phyloP scores from a whole-genome alignment of 2,113 vertebrate species.

The Corynorhinus townsendii region DNA sequence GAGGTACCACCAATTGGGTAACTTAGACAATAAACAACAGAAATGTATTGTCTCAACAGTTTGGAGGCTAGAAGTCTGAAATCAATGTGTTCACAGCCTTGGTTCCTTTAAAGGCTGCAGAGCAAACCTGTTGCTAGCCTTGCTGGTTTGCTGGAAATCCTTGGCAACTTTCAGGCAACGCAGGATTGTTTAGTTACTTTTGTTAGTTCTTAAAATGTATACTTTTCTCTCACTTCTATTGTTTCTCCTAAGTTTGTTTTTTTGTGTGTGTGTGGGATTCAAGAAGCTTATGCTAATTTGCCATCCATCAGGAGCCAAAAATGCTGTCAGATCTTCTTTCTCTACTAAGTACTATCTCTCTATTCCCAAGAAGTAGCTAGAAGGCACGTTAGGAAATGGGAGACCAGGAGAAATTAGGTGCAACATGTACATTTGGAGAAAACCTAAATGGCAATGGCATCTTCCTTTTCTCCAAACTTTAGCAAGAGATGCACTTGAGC shows the following conservation, averaged over 20 bases:
- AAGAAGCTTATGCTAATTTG: background rate
- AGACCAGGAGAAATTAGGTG: background rate
- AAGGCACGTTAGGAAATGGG: background rate
- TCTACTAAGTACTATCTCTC: background rate
- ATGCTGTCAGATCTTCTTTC: background rate
- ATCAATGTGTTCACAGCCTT: background rate
- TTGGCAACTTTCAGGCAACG: background rate
- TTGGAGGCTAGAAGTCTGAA: background rate
- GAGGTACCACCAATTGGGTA: background rate
- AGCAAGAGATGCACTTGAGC: background rate
- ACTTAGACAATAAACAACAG: background rate
- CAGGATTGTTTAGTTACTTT: background rate
- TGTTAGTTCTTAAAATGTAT: background rate
- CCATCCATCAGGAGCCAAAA: background rate
- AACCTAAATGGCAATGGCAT: background rate
- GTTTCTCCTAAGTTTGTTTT: background rate
- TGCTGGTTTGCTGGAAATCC: background rate
- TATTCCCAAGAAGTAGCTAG: background rate
- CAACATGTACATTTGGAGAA: conserved; percentile 1
- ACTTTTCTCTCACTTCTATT: background rate
- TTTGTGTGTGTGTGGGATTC: background rate
- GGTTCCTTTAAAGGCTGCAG: background rate
- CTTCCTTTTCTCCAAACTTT: conserved; percentile 3
- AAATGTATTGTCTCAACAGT: background rate
- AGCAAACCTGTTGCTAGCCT: background rate